phyloP scores from a whole-genome alignment of 2,888 invertebrate genomes.

The Drosophila prostipennis region DNA sequence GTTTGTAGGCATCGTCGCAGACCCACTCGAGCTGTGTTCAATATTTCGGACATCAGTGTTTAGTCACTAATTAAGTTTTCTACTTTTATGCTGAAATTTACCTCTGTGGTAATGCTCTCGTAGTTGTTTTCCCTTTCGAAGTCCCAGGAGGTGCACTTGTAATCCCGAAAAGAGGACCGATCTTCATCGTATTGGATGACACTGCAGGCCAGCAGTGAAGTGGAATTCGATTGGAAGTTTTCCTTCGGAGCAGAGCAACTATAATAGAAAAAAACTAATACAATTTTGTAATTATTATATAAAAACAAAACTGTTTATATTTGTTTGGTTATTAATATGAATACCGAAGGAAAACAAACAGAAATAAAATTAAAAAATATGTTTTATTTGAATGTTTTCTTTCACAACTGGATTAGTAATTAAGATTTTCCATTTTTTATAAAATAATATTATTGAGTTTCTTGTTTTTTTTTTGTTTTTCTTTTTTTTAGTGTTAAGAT shows the following conservation, averaged over 20 bases:
- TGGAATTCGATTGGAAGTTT: background rate
- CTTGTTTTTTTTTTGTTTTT: no score
- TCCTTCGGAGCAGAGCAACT: slow-evolving; percentile 50
- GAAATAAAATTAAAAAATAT: no score
- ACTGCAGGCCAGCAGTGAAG: slow-evolving; percentile 26
- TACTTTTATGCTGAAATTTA: slow-evolving; percentile 82
- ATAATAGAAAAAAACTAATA: background rate
- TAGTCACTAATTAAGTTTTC: slow-evolving; percentile 4
- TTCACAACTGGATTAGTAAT: no score
- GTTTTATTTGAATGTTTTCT: no score
- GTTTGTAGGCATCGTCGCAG: slow-evolving; percentile 86
- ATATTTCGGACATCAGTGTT: slow-evolving; percentile 50
- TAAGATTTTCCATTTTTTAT: no score
- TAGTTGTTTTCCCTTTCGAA: slow-evolving; percentile 86
- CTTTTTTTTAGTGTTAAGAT: no score
- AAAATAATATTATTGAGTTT: no score
- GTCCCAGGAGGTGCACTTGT: slow-evolving; percentile 85
- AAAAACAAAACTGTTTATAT: no score
- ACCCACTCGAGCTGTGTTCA: slow-evolving; percentile 85
- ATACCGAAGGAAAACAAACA: no score
- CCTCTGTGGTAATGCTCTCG: slow-evolving; percentile 87
- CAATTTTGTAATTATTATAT: no score
- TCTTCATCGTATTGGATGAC: slow-evolving; percentile 21
- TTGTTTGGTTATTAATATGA: no score
- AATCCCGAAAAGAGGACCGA: slow-evolving; percentile 47